Conservation (phyloP, 2,888 invertebrate genomes). For the Oscheius onirici region DNA sequence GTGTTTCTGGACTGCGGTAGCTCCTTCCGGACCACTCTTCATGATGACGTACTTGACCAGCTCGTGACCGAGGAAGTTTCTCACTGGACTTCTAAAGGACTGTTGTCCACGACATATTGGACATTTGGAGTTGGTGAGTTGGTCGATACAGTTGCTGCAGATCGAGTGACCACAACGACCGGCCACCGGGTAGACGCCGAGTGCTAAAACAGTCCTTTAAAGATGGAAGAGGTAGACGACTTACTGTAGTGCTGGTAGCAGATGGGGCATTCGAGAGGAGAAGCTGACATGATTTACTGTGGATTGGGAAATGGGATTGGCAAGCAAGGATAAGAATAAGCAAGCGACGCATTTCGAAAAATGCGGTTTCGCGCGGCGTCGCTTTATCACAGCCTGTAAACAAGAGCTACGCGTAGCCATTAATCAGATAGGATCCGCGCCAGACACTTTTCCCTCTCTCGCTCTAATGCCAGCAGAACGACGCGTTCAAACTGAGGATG, state of each 20-base stretch:
- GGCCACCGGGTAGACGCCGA: background rate
- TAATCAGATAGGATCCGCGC: background rate
- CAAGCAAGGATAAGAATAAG: background rate
- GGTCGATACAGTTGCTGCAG: background rate
- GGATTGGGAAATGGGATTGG: background rate
- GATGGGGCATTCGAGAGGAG: background rate
- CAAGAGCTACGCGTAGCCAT: background rate
- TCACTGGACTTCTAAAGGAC: background rate
- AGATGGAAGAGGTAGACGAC: background rate
- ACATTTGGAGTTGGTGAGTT: background rate
- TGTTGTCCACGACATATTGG: background rate
- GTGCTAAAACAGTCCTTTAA: background rate
- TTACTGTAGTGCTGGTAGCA: background rate
- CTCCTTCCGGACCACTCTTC: background rate
- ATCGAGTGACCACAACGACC: constrained; percentile 9
- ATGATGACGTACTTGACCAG: background rate
- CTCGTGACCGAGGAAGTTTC: background rate
- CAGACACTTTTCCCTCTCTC: background rate
- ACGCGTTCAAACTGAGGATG: constrained; percentile 62
- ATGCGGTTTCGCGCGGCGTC: background rate
- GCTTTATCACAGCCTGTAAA: background rate
- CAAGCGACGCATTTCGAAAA: too few relatives aligned
- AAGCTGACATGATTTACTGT: background rate
- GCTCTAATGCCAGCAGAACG: background rate
- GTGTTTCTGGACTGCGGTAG: background rate